Percentiles rank a stretch among this genome's conserved stretches.
Evolutionary conservation across 1,140 invertebrate genomes (phyloP).

Genomic region (Aleiodes sp.): DNA sequence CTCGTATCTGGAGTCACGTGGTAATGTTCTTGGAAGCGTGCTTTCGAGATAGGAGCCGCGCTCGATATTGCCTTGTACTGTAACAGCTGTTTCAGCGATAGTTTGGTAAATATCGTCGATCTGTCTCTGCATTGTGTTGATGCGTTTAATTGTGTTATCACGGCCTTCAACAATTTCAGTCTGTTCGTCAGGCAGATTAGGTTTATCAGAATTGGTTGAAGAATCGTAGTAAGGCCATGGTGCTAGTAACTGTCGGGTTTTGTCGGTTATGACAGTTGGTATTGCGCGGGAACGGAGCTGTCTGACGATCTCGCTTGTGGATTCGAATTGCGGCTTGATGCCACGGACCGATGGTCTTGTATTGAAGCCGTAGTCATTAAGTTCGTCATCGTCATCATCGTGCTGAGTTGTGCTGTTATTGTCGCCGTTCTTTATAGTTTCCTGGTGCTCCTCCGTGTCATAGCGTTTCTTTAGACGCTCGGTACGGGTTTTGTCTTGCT

Average conservation of each 20-base stretch:
- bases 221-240: constrained; percentile 73
- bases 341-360: constrained; percentile 84
- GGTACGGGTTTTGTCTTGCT: constrained; percentile 81
- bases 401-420: constrained; percentile 15
- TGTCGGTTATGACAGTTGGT: constrained; percentile 41
- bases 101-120: constrained; percentile 63
- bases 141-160: constrained; percentile 55
- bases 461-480: constrained; percentile 83
- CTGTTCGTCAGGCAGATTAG: constrained; percentile 24
- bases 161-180: constrained; percentile 33
- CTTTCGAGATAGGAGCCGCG: constrained; percentile 50
- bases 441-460: constrained; percentile 55
- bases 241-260: constrained; percentile 63
- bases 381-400: constrained; percentile 79
- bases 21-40: constrained; percentile 41
- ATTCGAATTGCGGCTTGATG: constrained; percentile 77
- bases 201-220: constrained; percentile 24
- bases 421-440: background rate
- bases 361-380: constrained; percentile 90
- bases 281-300: constrained; percentile 72
- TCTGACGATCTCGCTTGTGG: constrained; percentile 82
- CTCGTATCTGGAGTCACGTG: constrained; percentile 29
- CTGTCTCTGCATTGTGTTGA: constrained; percentile 60
- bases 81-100: constrained; percentile 54
- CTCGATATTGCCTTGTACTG: constrained; percentile 44